phyloP scores from a whole-genome alignment of 2,888 invertebrate species.

The Agrilus biguttatus region DNA sequence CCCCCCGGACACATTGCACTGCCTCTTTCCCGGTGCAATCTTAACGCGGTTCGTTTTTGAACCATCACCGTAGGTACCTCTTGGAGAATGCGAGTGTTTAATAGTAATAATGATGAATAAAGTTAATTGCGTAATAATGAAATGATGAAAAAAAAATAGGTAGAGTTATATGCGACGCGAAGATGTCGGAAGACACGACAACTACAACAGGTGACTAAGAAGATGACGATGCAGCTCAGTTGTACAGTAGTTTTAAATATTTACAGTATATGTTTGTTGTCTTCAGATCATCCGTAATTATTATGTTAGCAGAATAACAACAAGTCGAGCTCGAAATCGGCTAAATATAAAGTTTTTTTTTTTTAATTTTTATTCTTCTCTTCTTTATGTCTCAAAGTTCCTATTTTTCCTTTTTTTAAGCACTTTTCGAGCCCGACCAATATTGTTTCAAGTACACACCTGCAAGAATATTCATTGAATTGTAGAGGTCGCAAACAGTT shows the following conservation, averaged over 20 bases:
- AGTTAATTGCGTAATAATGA: constrained; percentile 5
- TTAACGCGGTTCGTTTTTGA: constrained; percentile 23
- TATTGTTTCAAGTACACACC: too few species aligned
- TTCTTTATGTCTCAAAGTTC: too few species aligned
- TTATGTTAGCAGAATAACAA: too few species aligned
- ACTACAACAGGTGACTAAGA: neutral
- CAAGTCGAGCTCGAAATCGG: too few species aligned
- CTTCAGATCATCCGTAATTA: constrained; percentile 1
- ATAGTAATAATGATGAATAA: constrained; percentile 13
- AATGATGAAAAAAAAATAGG: constrained; percentile 2
- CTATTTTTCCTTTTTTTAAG: too few species aligned
- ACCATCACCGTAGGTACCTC: constrained; percentile 32
- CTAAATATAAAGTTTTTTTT: too few species aligned
- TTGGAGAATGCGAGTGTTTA: constrained; percentile 25
- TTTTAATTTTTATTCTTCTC: too few species aligned
- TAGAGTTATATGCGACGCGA: neutral
- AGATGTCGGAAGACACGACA: neutral
- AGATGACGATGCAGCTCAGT: constrained; percentile 22
- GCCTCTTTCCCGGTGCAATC: too few species aligned
- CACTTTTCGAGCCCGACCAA: too few species aligned
- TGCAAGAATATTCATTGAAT: too few species aligned
- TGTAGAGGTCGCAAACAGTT: too few species aligned
- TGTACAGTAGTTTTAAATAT: constrained; percentile 24
- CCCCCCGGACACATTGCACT: constrained; percentile 16
- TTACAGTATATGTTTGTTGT: constrained; percentile 12